Percentiles rank a stretch among this genome's conserved stretches.
phyloP scores from a whole-genome alignment of 2,797 vertebrate species.

The Hozukius guyotensis region DNA sequence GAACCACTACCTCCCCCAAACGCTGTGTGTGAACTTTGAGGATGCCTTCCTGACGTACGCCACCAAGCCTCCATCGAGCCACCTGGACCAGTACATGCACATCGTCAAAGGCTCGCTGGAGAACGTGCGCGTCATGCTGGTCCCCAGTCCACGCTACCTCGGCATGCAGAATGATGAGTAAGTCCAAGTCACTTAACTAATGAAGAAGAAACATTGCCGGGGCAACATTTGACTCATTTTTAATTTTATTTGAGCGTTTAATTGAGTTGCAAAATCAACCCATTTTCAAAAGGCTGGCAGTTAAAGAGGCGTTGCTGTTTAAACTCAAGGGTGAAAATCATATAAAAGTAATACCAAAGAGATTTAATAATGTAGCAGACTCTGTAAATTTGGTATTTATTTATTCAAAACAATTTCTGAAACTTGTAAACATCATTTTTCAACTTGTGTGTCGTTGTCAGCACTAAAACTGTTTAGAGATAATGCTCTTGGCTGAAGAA shows the following conservation, averaged over 20 bases:
- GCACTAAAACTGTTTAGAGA: background rate
- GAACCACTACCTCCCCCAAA: slow-evolving; percentile 97
- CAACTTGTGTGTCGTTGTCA: background rate
- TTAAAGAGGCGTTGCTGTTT: background rate
- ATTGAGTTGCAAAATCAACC: background rate
- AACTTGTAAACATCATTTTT: slow-evolving; percentile 5
- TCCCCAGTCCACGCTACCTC: slow-evolving; percentile 95
- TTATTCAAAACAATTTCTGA: slow-evolving; percentile 19
- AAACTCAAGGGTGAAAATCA: background rate
- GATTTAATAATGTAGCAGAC: background rate
- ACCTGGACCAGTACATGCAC: slow-evolving; percentile 98
- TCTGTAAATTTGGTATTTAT: background rate
- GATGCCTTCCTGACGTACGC: slow-evolving; percentile 96
- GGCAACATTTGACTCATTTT: background rate
- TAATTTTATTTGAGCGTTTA: background rate
- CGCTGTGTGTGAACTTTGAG: slow-evolving; percentile 95
- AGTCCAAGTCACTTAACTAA: slow-evolving; percentile 59
- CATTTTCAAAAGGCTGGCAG: background rate
- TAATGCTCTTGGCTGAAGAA: background rate
- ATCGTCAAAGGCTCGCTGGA: slow-evolving; percentile 97
- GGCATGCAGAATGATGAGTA: slow-evolving; percentile 98
- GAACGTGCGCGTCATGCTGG: slow-evolving; percentile 98
- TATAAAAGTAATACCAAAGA: background rate
- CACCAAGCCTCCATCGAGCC: slow-evolving; percentile 98
- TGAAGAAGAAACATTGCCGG: background rate